Percentiles rank a stretch among this genome's conserved stretches.
These are phyloP conservation scores for Rotaria magnacalcarata DNA, from an alignment of 2,888 invertebrate species.

Conservation along the genomic window DNA sequence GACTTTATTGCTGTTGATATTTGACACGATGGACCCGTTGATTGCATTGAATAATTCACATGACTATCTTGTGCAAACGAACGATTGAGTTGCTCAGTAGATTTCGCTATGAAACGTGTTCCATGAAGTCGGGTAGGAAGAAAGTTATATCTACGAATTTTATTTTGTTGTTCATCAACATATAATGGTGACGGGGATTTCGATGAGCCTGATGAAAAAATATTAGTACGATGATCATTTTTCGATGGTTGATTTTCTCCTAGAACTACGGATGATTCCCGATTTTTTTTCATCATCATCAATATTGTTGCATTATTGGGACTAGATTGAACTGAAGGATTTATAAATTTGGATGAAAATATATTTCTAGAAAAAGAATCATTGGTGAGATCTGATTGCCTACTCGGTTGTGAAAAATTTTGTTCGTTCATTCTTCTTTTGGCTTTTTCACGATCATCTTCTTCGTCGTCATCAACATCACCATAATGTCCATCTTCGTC, in stretches of 20 bases:
- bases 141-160: neutral
- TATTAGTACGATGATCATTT: neutral
- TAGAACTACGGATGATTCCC: neutral
- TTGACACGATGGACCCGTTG: neutral
- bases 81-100: slow-evolving; percentile 23
- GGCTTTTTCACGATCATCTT: neutral
- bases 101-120: slow-evolving; percentile 19
- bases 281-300: slow-evolving; percentile 3
- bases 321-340: neutral
- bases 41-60: neutral
- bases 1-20: neutral
- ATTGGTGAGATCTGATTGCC: neutral
- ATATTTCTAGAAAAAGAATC: slow-evolving; percentile 15
- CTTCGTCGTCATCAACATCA: neutral
- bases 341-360: neutral
- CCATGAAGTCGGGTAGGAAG: neutral
- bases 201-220: slow-evolving; percentile 13
- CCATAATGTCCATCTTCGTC: neutral
- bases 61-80: neutral
- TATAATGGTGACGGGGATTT: neutral
- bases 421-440: neutral
- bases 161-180: neutral
- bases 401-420: neutral
- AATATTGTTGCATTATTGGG: neutral
- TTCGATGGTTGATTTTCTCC: neutral